Evolutionary conservation across 2,797 vertebrate genomes (phyloP), one percentile per base, ranked within the genome.

Genomic region (Pachyuromys duprasi): DNA sequence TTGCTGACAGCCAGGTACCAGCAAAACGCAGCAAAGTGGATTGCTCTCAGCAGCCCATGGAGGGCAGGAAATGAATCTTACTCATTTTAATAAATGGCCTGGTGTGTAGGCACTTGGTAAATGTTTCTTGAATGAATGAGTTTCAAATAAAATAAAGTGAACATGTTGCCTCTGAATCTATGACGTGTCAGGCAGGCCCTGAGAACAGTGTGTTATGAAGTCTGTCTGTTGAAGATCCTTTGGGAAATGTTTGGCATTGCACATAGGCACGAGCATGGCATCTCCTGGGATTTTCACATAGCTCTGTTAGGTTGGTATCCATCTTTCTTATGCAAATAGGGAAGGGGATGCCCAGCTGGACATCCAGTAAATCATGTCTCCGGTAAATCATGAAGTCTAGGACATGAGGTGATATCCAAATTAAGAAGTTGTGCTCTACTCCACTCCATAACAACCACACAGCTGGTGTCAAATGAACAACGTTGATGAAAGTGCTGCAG

Each of bases 41-140:
- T 82, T 36, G 42, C 76, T 83, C 63, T 89, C 42, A 22, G n/a
- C 75, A 91, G 83, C 70, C 72, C 24, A 20, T 33, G 70, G 65
- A 91, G 53, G 87, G 45, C 26, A 65, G 87, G 80, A 78, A 69
- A 93, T 94, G 62, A 18, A 82, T 89, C 93, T 91, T 87, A 36
- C 67, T 96, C 70, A 20, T 67, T 94, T 95, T 90, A 93, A 92
- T 65, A 93, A 94, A 90, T 93, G 87, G 22, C 65, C 94, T 33
- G 28, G 36, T 87, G 36, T 87, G 60, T 91, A 90, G 96, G 69
- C 67, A 76, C 76, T 95, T 95, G 81, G 87, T 95, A 89, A 94
- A 95, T 94, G 96, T 91, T 95, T 89, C 70, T 93, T 96, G 84
- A 97, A 89, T 89, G 87, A 86, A 94, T n/a, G 95, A 60, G n/a